Base-by-base conservation (phyloP, 2,113 vertebrate species). In the Rhinolophus ferrumequinum region DNA sequence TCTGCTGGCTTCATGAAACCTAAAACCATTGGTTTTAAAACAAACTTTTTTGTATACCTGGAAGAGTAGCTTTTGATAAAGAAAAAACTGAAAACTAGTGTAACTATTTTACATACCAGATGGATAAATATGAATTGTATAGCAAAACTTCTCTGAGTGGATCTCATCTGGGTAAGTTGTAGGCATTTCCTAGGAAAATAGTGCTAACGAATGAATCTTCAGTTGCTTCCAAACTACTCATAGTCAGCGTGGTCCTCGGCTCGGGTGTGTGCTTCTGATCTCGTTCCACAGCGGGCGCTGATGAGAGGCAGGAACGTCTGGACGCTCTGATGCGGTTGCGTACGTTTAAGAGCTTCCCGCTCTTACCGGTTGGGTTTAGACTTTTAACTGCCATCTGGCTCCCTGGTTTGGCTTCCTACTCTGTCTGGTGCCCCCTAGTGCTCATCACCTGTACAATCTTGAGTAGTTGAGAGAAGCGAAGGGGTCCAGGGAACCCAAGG, bases 371-470 rank as follows among this genome's bases (percentile, higher is more conserved):
- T 62, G 66, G 66, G 80, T 67, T 62, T 30, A 66, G 67, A 38
- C 35, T 92, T 89, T 52, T 38, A 96, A 97, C 90, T 60, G 96
- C 77, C 85, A 3, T 70, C 94, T 33, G 69, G 47, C 47, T 60
- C 41, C 15, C 80, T 15, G 38, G 87, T 47, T 35, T 14, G 87
- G 56, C 62, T 92, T 95, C 90, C 72, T 62, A 12, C 54, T 96
- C 92, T 26, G 96, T 90, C 72, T 92, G 88, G 88, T 97, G 97
- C 97, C 97, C 97, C 94, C 97, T 97, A 95, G 96, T 91, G 97
- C 96, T 96, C 92, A 60, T 64, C 72, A 81, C 80, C 73, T 93
- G 79, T 13, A 92, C 56, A 35, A 62, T 84, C 80, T 56, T n/a
- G 72, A 47, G 41, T 54, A 72, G 92, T 66, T 72, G 24, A 11